phyloP scores from a whole-genome alignment of 2,113 vertebrate species.

The Cebidichthys violaceus region DNA sequence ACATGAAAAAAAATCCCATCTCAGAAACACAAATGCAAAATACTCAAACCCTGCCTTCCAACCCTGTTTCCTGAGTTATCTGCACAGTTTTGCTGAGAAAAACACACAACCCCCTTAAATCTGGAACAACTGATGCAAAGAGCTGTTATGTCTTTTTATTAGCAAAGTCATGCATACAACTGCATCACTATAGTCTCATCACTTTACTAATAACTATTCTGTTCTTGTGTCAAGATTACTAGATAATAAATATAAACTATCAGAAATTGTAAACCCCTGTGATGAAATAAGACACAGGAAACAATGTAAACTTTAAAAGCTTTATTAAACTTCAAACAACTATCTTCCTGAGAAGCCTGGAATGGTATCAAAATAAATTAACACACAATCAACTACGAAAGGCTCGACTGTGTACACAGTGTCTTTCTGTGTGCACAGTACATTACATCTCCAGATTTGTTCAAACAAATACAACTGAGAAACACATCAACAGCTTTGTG shows the following conservation, averaged over 20 bases:
- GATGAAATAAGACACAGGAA: not conserved
- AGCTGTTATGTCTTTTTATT: not conserved
- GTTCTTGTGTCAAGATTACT: not conserved
- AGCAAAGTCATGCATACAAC: not conserved
- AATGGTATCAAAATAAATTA: slow-evolving; percentile 82
- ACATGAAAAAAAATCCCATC: not conserved
- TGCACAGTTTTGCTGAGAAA: not conserved
- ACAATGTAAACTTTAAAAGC: slow-evolving; percentile 50
- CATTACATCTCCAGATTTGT: slow-evolving; percentile 58
- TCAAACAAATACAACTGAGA: slow-evolving; percentile 47
- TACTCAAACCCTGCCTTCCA: not conserved
- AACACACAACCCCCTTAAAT: not conserved
- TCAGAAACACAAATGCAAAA: not conserved
- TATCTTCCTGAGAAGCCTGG: slow-evolving; percentile 81
- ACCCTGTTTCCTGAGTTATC: not conserved
- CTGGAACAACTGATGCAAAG: not conserved
- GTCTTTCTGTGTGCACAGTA: slow-evolving; percentile 63
- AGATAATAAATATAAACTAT: not conserved
- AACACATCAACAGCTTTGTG: slow-evolving; percentile 42
- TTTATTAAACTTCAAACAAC: slow-evolving; percentile 81
- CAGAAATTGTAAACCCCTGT: not conserved
- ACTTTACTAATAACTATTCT: not conserved
- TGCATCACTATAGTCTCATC: not conserved
- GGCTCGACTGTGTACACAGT: slow-evolving; percentile 53
- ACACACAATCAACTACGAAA: slow-evolving; percentile 73